Conservation (phyloP, 2,797 vertebrate species). For the Tapirus indicus region DNA sequence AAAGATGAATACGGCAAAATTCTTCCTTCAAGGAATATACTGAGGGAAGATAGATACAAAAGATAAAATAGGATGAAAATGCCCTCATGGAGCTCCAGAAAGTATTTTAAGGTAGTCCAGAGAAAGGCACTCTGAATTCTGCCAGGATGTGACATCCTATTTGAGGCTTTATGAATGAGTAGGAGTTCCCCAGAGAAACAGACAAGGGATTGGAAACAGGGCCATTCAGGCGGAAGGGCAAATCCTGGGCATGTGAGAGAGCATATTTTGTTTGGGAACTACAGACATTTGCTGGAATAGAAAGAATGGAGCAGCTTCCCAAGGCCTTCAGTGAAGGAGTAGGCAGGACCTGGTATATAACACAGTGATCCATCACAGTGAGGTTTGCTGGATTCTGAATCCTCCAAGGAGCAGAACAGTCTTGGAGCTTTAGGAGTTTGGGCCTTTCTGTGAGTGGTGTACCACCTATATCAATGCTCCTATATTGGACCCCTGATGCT, state of each 20-base stretch:
- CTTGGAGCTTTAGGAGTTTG: background rate
- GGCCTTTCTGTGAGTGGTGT: background rate
- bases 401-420: background rate
- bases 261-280: background rate
- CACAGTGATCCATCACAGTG: background rate
- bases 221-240: background rate
- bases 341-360: background rate
- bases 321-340: background rate
- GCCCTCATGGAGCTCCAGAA: background rate
- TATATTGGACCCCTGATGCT: accelerated
- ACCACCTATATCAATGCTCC: background rate
- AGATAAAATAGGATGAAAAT: background rate
- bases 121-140: background rate
- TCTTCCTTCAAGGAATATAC: background rate
- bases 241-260: background rate
- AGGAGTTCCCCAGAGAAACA: background rate
- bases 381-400: background rate
- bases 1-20: background rate
- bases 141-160: background rate
- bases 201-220: background rate
- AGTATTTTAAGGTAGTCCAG: background rate
- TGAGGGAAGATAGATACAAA: background rate
- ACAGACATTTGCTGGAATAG: background rate
- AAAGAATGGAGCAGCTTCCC: background rate
- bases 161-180: background rate